These are phyloP conservation scores for Rhopilema esculentum DNA, from an alignment of 30 jellyfish, hydroid and myxozoan genomes.

Conservation along the genomic window DNA sequence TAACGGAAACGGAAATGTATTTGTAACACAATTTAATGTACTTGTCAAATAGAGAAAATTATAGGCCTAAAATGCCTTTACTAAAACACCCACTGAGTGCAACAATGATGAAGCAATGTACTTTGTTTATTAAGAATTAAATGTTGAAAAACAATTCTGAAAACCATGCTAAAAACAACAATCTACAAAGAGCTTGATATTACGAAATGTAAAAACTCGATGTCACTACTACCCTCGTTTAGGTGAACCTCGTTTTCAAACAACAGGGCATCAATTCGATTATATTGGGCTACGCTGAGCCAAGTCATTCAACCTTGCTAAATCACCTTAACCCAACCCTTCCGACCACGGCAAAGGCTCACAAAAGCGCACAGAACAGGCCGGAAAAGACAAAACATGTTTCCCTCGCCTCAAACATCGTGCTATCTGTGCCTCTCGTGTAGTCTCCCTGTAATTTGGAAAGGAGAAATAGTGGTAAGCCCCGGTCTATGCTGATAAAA, in stretches of 20 bases:
- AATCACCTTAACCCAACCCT: too few relatives aligned
- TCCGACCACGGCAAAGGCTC: too few relatives aligned
- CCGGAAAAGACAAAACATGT: too few relatives aligned
- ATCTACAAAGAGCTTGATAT: neutral
- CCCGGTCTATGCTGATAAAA: too few relatives aligned
- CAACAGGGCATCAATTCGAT: too few relatives aligned
- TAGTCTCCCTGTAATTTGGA: too few relatives aligned
- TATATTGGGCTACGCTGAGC: too few relatives aligned
- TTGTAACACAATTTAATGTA: neutral
- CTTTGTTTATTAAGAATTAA: neutral
- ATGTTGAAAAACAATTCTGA: neutral
- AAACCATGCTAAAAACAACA: neutral
- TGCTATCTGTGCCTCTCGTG: too few relatives aligned
- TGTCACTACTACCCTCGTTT: neutral
- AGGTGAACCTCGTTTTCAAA: neutral
- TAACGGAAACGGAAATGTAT: neutral
- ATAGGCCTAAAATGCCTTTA: constrained; percentile 50
- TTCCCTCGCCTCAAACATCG: too few relatives aligned
- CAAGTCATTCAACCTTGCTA: too few relatives aligned
- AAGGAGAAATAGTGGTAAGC: too few relatives aligned
- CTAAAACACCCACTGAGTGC: constrained; percentile 60
- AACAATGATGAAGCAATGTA: neutral
- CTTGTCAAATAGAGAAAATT: neutral
- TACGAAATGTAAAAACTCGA: neutral
- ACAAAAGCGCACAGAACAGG: too few relatives aligned